Base-by-base conservation (phyloP, 2,888 invertebrate genomes). In the Acleris emargana region DNA sequence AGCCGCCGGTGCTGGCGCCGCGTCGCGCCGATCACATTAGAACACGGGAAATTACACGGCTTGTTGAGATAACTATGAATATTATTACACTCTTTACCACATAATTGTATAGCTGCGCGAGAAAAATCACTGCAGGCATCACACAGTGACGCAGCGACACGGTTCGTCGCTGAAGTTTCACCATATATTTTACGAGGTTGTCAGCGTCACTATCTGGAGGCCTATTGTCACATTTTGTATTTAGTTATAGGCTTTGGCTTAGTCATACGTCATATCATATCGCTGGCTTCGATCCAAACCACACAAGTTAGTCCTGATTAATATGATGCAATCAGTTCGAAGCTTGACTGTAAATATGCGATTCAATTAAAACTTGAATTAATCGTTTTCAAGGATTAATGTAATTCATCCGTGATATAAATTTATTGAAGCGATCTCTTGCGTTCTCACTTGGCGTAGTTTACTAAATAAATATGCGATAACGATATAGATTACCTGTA, bases 31-130 rank as follows among this genome's bases (percentile, higher is more conserved):
- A 80, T 84, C 86, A 80, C 80, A 86, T 87, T 86, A 88, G 78
- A 81, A 81, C 84, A 76, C 82, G 83, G 86, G 84, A 88, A 91
- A 91, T 91, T 89, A 88, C 84, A 89, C 81, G 83, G 81, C 82
- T 85, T 72, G 81, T 80, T 81, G 79, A 84, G 81, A 86, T 87
- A 86, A 84, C 78, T 83, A 82, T 76, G 62, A 57, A 67, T 69
- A 59, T 63, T 58, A 68, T 68, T 64, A 57, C 60, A 66, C 64
- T 51, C 51, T 87, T 86, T 86, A 78, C 82, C 61, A 77, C 76
- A 83, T 89, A 88, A 89, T 89, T 90, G 82, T 82, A 82, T 82
- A 82, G 80, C 75, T 82, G 80, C 79, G 79, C 74, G 68, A 81
- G 76, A 75, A 74, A 77, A 78, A 66, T 66, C 60, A 61, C 17